Evolutionary conservation across 2,888 invertebrate genomes (phyloP).

Genomic region (Subacronicta megacephala): DNA sequence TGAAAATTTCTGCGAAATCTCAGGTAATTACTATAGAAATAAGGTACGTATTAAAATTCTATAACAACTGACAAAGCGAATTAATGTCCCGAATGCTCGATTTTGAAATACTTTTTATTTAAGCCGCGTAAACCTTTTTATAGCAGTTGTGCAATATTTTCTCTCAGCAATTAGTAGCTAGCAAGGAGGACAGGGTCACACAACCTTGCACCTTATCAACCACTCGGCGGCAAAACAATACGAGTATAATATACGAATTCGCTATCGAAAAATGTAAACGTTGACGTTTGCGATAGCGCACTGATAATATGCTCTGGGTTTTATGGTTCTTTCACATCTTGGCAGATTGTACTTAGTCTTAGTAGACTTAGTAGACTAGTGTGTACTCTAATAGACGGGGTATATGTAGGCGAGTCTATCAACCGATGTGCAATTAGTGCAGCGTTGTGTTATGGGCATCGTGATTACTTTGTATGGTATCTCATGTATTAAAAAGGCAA

Average conservation of each 20-base stretch:
- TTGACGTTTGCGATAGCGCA: neutral
- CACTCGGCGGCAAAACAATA: conserved; percentile 28
- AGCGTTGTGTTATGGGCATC: too few relatives aligned
- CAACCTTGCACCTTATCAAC: conserved; percentile 50
- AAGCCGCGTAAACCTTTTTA: neutral
- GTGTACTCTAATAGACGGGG: too few relatives aligned
- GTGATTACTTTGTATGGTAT: too few relatives aligned
- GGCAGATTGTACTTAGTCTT: conserved; percentile 1
- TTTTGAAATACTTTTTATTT: conserved; percentile 13
- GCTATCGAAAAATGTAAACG: conserved; percentile 21
- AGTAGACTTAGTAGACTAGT: too few relatives aligned
- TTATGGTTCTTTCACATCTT: conserved; percentile 1
- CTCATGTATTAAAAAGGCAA: too few relatives aligned
- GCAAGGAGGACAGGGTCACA: conserved; percentile 36
- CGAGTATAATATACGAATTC: conserved; percentile 14
- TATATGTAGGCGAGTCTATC: too few relatives aligned
- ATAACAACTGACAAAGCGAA: neutral
- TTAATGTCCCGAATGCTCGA: neutral
- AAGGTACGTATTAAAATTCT: too few relatives aligned
- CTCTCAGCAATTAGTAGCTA: conserved; percentile 22
- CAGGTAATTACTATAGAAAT: too few relatives aligned
- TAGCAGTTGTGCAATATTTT: conserved; percentile 21
- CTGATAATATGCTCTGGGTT: neutral
- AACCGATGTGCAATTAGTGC: too few relatives aligned
- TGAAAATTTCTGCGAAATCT: too few relatives aligned